phyloP scores from a whole-genome alignment of 2,888 invertebrate species.

The Sycophila texana region DNA sequence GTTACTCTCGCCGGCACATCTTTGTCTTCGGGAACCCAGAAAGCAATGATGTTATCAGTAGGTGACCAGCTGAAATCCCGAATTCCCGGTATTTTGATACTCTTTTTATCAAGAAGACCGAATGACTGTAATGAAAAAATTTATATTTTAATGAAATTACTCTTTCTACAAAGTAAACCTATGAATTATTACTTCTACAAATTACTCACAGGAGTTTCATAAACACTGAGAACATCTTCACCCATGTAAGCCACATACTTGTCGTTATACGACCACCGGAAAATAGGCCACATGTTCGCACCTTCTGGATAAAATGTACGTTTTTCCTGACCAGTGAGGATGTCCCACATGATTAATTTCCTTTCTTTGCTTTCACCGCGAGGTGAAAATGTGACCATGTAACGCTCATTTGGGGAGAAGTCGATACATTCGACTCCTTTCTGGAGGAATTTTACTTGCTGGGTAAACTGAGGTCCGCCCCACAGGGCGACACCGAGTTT shows the following conservation, averaged over 20 bases:
- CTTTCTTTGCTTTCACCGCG: constrained; percentile 82
- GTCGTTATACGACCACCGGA: constrained; percentile 98
- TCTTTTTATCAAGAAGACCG: constrained; percentile 94
- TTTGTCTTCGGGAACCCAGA: constrained; percentile 98
- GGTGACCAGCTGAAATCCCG: constrained; percentile 99
- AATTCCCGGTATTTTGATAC: constrained; percentile 92
- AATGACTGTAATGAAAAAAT: constrained; percentile 82
- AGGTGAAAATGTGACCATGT: constrained; percentile 95
- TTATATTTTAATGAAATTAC: constrained; percentile 7
- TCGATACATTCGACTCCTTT: constrained; percentile 95
- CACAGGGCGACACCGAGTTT: constrained; percentile 96
- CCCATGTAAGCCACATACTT: constrained; percentile 94
- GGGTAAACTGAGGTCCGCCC: constrained; percentile 96
- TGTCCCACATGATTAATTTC: constrained; percentile 97
- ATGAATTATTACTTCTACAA: neutral
- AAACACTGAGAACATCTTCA: constrained; percentile 91
- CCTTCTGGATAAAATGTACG: constrained; percentile 92
- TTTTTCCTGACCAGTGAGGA: constrained; percentile 94
- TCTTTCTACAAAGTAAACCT: neutral
- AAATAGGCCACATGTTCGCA: constrained; percentile 92
- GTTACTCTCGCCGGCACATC: constrained; percentile 97
- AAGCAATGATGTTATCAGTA: constrained; percentile 95
- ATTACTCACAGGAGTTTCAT: constrained; percentile 89
- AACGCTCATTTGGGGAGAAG: constrained; percentile 98
- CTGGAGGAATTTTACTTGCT: constrained; percentile 94